Evolutionary conservation across 1,140 invertebrate genomes (phyloP).

Genomic region (Hyposmocoma kahamanoa): DNA sequence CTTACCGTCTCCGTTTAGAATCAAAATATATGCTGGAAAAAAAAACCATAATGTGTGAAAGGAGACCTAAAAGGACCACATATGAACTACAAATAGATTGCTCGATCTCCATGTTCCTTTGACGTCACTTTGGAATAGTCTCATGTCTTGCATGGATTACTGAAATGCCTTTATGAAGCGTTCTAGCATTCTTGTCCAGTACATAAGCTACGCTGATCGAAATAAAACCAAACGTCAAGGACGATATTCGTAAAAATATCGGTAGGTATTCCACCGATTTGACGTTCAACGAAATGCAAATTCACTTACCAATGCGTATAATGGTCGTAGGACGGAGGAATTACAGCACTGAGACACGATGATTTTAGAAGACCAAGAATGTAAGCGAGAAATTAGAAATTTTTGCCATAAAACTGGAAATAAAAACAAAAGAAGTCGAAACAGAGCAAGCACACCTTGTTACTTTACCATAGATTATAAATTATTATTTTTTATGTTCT

Average conservation of each 20-base stretch:
- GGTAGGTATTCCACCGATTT: conserved; percentile 2
- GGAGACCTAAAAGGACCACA: neutral
- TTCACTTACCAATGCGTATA: conserved; percentile 9
- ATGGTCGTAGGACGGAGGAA: neutral
- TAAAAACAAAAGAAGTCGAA: conserved; percentile 33
- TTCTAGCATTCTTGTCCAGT: no score
- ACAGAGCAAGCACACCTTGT: conserved; percentile 29
- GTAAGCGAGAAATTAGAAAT: neutral
- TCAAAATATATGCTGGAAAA: neutral
- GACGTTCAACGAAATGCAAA: conserved; percentile 17
- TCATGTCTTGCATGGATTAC: no score
- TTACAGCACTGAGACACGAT: neutral
- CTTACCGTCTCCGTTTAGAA: no score
- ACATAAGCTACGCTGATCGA: neutral
- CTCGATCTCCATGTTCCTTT: neutral
- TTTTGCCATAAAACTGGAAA: conserved; percentile 17
- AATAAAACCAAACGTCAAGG: conserved; percentile 18
- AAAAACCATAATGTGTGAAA: neutral
- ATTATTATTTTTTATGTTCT: conserved; percentile 1
- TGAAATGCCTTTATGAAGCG: no score
- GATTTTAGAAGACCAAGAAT: neutral
- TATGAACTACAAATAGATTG: neutral
- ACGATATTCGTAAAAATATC: conserved; percentile 16
- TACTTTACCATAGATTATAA: conserved; percentile 20
- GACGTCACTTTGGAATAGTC: neutral